A percentile compares a stretch with the other conserved stretches of the same genome.
phyloP scores from a whole-genome alignment of 2,113 vertebrate species.

The Psilopogon haemacephalus region DNA sequence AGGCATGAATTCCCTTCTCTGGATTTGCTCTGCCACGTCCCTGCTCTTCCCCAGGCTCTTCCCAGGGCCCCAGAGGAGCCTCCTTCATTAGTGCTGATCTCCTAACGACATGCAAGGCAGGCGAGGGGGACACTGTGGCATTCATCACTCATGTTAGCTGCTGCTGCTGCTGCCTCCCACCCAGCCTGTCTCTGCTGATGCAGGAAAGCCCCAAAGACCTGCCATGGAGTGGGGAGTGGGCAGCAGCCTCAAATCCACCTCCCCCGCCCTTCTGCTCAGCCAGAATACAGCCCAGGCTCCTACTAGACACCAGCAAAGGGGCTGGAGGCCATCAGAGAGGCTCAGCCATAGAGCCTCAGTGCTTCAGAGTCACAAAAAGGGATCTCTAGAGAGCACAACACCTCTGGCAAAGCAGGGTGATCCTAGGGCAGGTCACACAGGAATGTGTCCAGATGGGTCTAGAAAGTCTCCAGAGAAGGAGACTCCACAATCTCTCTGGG shows the following conservation, averaged over 20 bases:
- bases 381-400: too few relatives aligned
- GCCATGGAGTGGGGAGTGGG: not conserved
- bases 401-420: too few relatives aligned
- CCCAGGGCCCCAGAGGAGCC: not conserved
- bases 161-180: not conserved
- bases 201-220: not conserved
- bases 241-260: too few relatives aligned
- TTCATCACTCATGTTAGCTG: rapidly evolving
- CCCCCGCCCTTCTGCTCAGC: not conserved
- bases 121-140: rapidly evolving
- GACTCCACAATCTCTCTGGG: too few relatives aligned
- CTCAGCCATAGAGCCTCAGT: rapidly evolving
- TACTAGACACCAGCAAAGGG: not conserved
- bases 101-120: not conserved
- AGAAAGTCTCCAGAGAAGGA: too few relatives aligned
- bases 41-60: not conserved
- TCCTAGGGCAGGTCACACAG: too few relatives aligned
- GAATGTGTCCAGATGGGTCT: too few relatives aligned
- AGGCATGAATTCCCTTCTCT: too few relatives aligned
- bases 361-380: not conserved
- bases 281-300: rapidly evolving
- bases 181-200: not conserved
- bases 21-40: not conserved
- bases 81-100: not conserved
- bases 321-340: not conserved